phyloP scores from a whole-genome alignment of 2,113 vertebrate species.

The Nyctibius bracteatus region DNA sequence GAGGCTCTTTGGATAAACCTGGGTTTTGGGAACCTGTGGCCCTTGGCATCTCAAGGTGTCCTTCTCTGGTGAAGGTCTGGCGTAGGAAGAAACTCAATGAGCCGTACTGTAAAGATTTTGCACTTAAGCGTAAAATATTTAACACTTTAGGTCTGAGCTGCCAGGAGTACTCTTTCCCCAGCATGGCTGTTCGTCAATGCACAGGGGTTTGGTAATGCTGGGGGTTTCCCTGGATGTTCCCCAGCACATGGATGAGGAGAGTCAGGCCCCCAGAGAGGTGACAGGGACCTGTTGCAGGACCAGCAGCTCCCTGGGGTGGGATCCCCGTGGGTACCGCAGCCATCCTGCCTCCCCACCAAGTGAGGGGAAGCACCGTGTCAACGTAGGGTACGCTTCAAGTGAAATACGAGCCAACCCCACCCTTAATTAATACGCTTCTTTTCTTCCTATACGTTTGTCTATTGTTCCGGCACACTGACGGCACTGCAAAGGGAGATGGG shows the following conservation, averaged over 20 bases:
- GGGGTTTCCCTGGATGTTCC: not conserved
- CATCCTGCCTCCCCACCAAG: not conserved
- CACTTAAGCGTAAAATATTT: conserved; percentile 12
- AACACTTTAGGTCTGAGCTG: not conserved
- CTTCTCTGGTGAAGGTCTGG: not conserved
- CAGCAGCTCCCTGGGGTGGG: not conserved
- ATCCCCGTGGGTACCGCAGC: accelerated
- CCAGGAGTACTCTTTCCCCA: not conserved
- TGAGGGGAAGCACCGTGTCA: accelerated
- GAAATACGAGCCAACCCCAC: not conserved
- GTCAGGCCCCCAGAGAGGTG: not conserved
- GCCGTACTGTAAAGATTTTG: not conserved
- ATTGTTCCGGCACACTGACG: accelerated
- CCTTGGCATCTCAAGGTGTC: not conserved
- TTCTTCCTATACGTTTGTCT: not conserved
- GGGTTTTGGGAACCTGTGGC: not conserved
- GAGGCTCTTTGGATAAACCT: not conserved
- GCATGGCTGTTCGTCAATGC: accelerated
- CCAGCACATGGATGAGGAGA: not conserved
- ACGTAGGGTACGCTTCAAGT: accelerated
- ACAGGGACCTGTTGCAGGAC: not conserved
- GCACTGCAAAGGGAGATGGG: accelerated
- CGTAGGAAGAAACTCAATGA: not conserved
- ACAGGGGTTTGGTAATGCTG: accelerated
- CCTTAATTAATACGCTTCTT: not conserved